These are phyloP conservation scores for Lysandra bellargus DNA, from an alignment of 2,888 invertebrate species.

Conservation along the genomic window DNA sequence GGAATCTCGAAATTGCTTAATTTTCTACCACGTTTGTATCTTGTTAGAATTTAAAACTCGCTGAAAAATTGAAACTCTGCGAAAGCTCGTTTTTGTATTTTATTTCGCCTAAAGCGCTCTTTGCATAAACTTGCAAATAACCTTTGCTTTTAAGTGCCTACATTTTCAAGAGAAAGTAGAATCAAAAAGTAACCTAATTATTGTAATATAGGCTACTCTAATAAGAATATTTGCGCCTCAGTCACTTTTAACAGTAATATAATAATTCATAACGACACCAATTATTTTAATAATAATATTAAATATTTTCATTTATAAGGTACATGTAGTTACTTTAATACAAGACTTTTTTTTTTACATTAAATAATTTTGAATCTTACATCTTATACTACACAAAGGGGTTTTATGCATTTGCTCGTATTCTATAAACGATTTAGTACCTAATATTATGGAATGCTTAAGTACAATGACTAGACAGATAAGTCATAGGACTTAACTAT, in stretches of 20 bases:
- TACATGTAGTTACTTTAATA: background rate
- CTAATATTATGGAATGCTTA: slow-evolving; percentile 9
- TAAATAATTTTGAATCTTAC: background rate
- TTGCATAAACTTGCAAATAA: slow-evolving; percentile 13
- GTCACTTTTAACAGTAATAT: background rate
- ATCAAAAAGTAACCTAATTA: background rate
- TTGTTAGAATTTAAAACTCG: slow-evolving; percentile 20
- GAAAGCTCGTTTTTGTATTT: background rate
- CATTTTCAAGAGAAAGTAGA: background rate
- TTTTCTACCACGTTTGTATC: slow-evolving; percentile 26
- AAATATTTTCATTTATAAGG: background rate
- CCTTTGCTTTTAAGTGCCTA: background rate
- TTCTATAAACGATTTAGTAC: background rate
- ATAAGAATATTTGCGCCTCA: background rate
- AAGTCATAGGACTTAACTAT: background rate
- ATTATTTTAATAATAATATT: background rate
- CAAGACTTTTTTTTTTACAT: background rate
- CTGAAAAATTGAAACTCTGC: background rate
- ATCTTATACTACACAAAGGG: background rate
- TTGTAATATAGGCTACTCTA: background rate
- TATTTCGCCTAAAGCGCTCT: slow-evolving; percentile 9
- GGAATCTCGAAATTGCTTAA: slow-evolving; percentile 18
- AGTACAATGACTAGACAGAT: background rate
- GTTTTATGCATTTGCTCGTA: background rate
- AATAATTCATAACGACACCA: background rate